Base-by-base conservation (phyloP, 2,888 invertebrate genomes). In the Ommatoiulus sabulosus region DNA sequence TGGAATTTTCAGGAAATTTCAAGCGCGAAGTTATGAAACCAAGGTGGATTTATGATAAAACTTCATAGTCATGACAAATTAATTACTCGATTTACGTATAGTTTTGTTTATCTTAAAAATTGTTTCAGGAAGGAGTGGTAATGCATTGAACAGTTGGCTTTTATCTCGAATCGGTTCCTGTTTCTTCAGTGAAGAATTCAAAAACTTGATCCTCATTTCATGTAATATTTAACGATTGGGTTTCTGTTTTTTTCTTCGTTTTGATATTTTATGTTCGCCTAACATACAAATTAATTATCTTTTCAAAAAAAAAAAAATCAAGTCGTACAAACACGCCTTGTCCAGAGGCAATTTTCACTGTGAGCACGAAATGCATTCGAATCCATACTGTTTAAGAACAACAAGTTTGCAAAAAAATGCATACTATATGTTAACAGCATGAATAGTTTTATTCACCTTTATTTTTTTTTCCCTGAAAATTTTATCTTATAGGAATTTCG, bases 321-420 rank as follows among this genome's bases (percentile, higher is more conserved):
- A 35, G 35, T 35, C 80, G 35, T 35, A 10, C 80, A 80, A 35
- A 35, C 80, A 80, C 80, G 80, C 80, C 80, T 80, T 35, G 35
- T 35, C 80, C 80, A 12, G 15, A 12, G 35, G 80, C 80, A 24
- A 80, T 80, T 80, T 80, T 35, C 15, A 80, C 24, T 80, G 24
- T 12, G 80, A 35, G 80, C 80, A 80, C 80, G 80, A 80, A 80
- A 10, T 80, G 24, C 35, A 24, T 63, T 20, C 15, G 63, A 5
- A 20, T 63, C 63, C 63, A 20, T 63, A 35, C 12, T 6, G 80
- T 35, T 80, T 80, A 80, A 80, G 8, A 12, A 80, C 24, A 24
- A 80, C 80, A 80, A 80, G 80, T 80, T 80, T 80, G 3, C 24
- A 80, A 80, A 80, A 72, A 80, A 80, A 17, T 52, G 52, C 52